Evolutionary conservation across 1,140 invertebrate genomes (phyloP).

Genomic region (Sycophila sp.): DNA sequence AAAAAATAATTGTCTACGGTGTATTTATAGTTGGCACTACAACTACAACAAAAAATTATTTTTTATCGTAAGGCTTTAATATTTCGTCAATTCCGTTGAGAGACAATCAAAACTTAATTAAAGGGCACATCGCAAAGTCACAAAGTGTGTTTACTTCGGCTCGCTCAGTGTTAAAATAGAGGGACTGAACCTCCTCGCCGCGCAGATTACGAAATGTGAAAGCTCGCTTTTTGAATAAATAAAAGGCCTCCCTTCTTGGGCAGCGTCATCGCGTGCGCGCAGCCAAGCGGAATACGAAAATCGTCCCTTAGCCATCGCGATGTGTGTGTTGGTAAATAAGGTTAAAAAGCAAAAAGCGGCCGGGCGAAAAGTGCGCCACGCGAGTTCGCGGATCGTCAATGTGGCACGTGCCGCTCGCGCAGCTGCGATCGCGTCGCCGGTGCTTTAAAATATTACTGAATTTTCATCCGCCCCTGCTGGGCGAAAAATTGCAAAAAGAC

Average conservation of each 20-base stretch:
- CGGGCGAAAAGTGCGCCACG: neutral
- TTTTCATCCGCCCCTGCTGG: neutral
- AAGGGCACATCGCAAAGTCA: too few relatives aligned
- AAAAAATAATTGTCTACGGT: too few relatives aligned
- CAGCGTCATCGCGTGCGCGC: constrained; percentile 21
- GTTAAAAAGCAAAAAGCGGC: neutral
- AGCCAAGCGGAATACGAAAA: constrained; percentile 41
- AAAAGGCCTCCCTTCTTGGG: constrained; percentile 42
- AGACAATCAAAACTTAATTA: too few relatives aligned
- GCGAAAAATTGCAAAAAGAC: constrained; percentile 4
- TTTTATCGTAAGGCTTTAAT: too few relatives aligned
- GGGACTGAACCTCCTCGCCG: too few relatives aligned
- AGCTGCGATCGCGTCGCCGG: neutral
- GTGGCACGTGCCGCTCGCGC: constrained; percentile 7
- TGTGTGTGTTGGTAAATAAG: neutral
- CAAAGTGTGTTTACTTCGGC: too few relatives aligned
- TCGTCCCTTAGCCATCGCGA: neutral
- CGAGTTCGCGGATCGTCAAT: constrained; percentile 11
- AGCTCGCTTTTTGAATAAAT: constrained; percentile 5
- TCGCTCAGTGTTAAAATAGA: too few relatives aligned
- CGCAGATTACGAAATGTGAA: constrained; percentile 25
- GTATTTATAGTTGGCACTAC: too few relatives aligned
- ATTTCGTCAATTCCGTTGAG: too few relatives aligned
- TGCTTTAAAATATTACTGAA: constrained; percentile 28
- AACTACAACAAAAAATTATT: too few relatives aligned